Evolutionary conservation across 2,113 vertebrate species (phyloP), one percentile per base, ranked within the genome.

Genomic region (Corydoras sp.): DNA sequence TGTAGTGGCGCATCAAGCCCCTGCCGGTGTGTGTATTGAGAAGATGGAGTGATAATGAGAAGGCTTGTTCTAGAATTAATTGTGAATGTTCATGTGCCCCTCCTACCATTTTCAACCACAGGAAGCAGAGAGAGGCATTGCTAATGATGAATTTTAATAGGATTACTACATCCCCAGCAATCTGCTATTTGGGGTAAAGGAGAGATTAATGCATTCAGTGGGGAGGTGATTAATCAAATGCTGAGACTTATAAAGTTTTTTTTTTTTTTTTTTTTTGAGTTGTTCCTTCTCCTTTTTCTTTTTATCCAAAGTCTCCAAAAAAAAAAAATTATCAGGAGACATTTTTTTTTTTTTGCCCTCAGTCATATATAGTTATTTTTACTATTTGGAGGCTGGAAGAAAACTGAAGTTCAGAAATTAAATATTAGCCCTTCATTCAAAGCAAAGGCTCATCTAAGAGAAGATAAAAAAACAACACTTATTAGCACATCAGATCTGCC

Each of bases 81-180:
- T 83, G 73, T 69, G 77, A 80, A 72, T 78, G 60, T 79, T 85
- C 77, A 58, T 15, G 61, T 64, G 30, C 35, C 58, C 62, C 71
- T n/a, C 53, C 62, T 68, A 56, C 54, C 68, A 77, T 78, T 79
- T 59, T 58, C 65, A 77, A 79, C 72, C 78, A 78, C 58, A 50
- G 80, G 72, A 81, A 61, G 71, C 61, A 43, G 60, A 74, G 69
- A 75, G 60, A 75, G 80, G 77, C 65, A 60, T 58, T 61, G 65
- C 78, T 77, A 84, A 88, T 85, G 84, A 83, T 82, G 76, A 58
- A 82, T 81, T 83, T 82, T 83, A 84, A 88, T 85, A 77, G 81
- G 82, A 87, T 86, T 86, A 85, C 67, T 74, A 77, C 67, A 84
- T 83, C 78, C 78, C 72, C 62, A 56, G 78, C 80, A 80, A 85